Percentiles rank a stretch among this genome's conserved stretches.
These are phyloP conservation scores for Helarctos malayanus DNA, from an alignment of 2,797 vertebrate species.

Conservation along the genomic window DNA sequence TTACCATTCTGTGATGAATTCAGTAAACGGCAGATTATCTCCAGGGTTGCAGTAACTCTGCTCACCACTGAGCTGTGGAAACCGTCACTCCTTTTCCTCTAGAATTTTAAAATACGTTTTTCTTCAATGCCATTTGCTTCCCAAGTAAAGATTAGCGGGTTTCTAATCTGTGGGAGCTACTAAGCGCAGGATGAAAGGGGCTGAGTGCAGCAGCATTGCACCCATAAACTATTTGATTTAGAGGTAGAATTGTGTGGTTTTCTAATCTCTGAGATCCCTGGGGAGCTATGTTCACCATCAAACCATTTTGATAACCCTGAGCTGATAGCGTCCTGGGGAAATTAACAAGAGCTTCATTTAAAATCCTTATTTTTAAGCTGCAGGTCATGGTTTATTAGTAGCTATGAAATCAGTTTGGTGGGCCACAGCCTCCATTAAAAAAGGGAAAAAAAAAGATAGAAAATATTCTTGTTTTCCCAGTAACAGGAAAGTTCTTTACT, in stretches of 20 bases:
- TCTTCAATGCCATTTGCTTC: neutral
- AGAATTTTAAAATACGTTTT: neutral
- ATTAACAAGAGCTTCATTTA: neutral
- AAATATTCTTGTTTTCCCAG: neutral
- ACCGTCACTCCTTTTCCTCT: neutral
- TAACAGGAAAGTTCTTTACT: neutral
- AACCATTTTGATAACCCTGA: neutral
- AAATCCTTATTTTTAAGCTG: no score
- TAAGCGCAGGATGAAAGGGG: no score
- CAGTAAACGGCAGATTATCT: neutral
- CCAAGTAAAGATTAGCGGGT: neutral
- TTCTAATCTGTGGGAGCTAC: neutral
- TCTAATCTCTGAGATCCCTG: neutral
- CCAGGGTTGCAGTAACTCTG: neutral
- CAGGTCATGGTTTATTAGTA: neutral
- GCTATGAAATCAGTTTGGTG: neutral
- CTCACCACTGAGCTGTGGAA: neutral
- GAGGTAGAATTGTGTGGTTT: neutral
- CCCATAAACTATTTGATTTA: neutral
- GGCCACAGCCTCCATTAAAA: no score
- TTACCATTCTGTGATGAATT: rapidly evolving
- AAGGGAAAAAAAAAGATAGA: neutral
- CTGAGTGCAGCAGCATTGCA: rapidly evolving
- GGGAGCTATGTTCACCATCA: neutral
- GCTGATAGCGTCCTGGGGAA: neutral